Evolutionary conservation across 2,888 invertebrate genomes (phyloP), one percentile per base, ranked within the genome.

Genomic region (Temnothorax rugatulus): DNA sequence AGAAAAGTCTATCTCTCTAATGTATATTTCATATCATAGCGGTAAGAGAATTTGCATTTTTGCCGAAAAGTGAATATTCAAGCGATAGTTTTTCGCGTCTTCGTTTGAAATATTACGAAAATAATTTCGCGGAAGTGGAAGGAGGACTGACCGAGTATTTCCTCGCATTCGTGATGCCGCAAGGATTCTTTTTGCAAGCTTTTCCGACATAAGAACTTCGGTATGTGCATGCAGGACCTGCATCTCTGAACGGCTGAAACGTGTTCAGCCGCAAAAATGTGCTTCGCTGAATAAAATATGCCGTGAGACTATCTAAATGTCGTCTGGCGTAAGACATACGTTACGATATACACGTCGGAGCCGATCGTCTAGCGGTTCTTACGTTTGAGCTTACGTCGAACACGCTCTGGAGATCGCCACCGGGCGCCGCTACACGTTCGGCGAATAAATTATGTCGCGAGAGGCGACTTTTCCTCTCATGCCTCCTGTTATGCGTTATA

Each of bases 181-280:
- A 38, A 61, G n/a, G 38, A 81, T 81, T 71, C 79, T 38, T 79
- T 47, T 47, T 57, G 47, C 47, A 47, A 71, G 79, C 47, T 59
- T 69, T 38, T 15, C 25, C 18, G 5, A 54, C 11, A 52, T 34
- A 50, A 71, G 21, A 15, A 63, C 76, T 74, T n/a, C 4, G 3
- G 21, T 76, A 64, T 54, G 64, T 18, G 61, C 41, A 63, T 76
- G 63, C 82, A 54, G 18, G 41, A 38, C 34, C 18, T 74, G 29
- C 61, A 41, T 74, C 41, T 76, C 63, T 52, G 41, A 76, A 71
- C n/a, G 61, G 50, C 41, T 34, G 29, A 61, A 52, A 25, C 73
- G 82, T 75, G 75, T 63, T 82, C 82, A 76, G 63, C 44, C 76
- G 63, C 76, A 57, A 69, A 63, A 76, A 76, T 82, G 77, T 50